Conservation (phyloP, 2,113 vertebrate species). For the Anhinga anhinga region DNA sequence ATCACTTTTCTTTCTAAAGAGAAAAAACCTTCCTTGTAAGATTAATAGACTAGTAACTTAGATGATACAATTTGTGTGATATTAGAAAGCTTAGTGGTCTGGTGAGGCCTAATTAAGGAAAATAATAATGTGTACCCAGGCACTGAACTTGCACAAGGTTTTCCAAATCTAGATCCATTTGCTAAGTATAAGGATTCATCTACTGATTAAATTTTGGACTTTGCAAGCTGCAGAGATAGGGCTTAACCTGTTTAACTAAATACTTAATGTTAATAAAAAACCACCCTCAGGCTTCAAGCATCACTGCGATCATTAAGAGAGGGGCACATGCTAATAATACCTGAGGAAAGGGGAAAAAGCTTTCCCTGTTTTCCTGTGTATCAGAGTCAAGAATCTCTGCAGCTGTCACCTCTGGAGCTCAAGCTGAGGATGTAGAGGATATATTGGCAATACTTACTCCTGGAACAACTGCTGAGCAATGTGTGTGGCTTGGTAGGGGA, state of each 20-base stretch:
- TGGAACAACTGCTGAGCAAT: background rate
- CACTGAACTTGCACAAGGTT: constrained; percentile 16
- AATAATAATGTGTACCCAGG: constrained; percentile 33
- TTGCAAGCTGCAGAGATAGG: background rate
- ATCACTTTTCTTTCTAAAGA: background rate
- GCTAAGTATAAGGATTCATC: constrained; percentile 10
- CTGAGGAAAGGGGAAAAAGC: background rate
- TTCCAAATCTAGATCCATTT: constrained; percentile 32
- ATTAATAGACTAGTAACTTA: background rate
- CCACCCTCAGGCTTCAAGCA: background rate
- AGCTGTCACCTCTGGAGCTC: background rate
- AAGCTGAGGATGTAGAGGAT: background rate
- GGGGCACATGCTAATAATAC: background rate
- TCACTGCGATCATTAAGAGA: background rate
- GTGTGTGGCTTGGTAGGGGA: background rate
- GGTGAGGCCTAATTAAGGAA: constrained; percentile 44
- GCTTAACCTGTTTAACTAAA: constrained; percentile 14
- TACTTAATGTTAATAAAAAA: background rate
- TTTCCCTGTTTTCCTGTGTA: background rate
- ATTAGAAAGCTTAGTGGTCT: constrained; percentile 34
- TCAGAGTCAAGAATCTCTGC: background rate
- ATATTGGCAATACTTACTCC: background rate
- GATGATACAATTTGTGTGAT: background rate
- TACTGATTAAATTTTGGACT: constrained; percentile 21
- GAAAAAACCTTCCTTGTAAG: background rate